Percentiles rank a stretch among this genome's conserved stretches.
phyloP scores from a whole-genome alignment of 2,797 vertebrate genomes.

The Enteromius afrohamiltoni region DNA sequence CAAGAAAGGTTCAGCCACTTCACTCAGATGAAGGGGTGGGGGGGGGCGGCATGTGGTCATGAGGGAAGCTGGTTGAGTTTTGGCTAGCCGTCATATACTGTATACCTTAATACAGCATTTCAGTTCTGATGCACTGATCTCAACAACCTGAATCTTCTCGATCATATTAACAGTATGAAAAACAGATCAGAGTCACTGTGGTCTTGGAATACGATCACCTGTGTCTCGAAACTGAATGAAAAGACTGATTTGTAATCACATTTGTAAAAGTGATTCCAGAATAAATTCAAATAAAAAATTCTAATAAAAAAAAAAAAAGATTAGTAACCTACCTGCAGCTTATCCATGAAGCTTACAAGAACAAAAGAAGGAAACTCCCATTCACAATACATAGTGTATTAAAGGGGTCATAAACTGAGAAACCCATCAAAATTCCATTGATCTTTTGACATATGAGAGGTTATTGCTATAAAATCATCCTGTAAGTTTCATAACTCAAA shows the following conservation, averaged over 20 bases:
- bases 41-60: constrained; percentile 17
- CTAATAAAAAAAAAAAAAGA: background rate
- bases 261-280: background rate
- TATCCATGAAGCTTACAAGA: background rate
- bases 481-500: background rate
- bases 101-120: constrained; percentile 19
- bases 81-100: background rate
- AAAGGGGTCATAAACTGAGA: background rate
- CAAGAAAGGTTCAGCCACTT: constrained; percentile 56
- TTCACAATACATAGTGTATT: background rate
- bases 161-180: background rate
- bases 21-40: constrained; percentile 28
- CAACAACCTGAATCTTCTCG: background rate
- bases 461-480: background rate
- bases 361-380: background rate
- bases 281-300: too few relatives aligned
- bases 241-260: background rate
- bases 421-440: background rate
- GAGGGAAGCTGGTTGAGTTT: constrained; percentile 23
- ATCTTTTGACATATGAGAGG: background rate
- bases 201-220: background rate
- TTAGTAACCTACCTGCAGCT: background rate
- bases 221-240: background rate
- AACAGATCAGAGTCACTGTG: background rate
- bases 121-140: background rate